Percentiles rank a stretch among this genome's conserved stretches.
Conservation (phyloP, 2,113 vertebrate genomes). For the Aleadryas rufinucha region DNA sequence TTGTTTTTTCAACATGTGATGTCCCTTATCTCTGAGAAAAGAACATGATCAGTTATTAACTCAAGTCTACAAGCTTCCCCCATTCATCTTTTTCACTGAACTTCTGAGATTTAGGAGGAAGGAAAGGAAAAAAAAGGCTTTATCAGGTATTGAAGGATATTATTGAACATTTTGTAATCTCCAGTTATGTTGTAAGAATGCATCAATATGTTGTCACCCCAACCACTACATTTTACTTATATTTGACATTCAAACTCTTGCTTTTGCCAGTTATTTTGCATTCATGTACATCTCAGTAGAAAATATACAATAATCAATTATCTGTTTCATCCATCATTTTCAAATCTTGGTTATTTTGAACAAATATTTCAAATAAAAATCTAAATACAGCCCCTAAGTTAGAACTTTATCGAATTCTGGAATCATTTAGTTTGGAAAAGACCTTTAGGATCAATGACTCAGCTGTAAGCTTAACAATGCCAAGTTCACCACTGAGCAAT, state of each 20-base stretch:
- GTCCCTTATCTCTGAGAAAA: background rate
- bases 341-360: background rate
- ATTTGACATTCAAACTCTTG: background rate
- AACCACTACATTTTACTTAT: background rate
- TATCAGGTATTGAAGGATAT: background rate
- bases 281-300: background rate
- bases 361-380: background rate
- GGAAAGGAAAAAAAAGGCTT: rapidly evolving
- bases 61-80: background rate
- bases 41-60: background rate
- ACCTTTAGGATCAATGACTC: background rate
- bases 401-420: background rate
- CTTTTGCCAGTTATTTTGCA: background rate
- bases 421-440: background rate
- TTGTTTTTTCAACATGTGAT: background rate
- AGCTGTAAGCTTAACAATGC: background rate
- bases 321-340: background rate
- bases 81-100: background rate
- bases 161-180: background rate
- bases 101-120: background rate
- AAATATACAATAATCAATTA: background rate
- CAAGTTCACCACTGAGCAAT: background rate
- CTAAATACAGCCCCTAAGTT: background rate
- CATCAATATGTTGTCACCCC: background rate
- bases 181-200: background rate